Evolutionary conservation across 2,797 vertebrate genomes (phyloP).

Genomic region (Glyptemys insculpta): DNA sequence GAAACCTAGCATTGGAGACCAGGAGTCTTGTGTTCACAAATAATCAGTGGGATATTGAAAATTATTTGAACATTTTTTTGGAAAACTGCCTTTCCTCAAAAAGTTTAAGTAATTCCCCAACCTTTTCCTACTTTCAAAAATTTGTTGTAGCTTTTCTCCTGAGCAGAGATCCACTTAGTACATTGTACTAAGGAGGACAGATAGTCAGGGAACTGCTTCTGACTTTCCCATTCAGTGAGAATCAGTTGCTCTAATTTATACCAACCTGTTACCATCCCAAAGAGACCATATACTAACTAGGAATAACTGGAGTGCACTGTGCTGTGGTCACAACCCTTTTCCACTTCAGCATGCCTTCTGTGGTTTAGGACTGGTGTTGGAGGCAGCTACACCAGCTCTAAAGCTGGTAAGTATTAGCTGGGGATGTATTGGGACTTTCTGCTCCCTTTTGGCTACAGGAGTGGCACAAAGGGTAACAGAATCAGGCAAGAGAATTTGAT

Average conservation of each 20-base stretch:
- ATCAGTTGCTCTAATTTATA: neutral
- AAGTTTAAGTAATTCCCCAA: rapidly evolving
- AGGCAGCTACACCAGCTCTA: neutral
- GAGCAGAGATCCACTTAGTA: neutral
- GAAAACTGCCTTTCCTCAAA: conserved; percentile 4
- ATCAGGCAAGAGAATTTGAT: neutral
- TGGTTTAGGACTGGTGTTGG: neutral
- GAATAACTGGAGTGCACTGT: neutral
- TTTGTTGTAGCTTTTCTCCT: neutral
- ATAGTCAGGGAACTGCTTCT: neutral
- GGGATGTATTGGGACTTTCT: rapidly evolving
- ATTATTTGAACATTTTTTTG: neutral
- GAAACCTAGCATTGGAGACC: neutral
- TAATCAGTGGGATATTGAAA: neutral
- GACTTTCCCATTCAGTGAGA: neutral
- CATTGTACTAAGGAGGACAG: rapidly evolving
- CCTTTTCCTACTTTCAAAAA: neutral
- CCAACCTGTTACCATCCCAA: neutral
- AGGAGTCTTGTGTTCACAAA: conserved; percentile 3
- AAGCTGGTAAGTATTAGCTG: neutral
- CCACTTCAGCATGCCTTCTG: rapidly evolving
- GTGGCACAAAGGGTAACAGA: neutral
- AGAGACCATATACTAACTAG: rapidly evolving
- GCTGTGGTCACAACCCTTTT: neutral
- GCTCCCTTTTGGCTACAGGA: neutral